Conservation (phyloP, 2,113 vertebrate species). For the Gasterosteus aculeatus region DNA sequence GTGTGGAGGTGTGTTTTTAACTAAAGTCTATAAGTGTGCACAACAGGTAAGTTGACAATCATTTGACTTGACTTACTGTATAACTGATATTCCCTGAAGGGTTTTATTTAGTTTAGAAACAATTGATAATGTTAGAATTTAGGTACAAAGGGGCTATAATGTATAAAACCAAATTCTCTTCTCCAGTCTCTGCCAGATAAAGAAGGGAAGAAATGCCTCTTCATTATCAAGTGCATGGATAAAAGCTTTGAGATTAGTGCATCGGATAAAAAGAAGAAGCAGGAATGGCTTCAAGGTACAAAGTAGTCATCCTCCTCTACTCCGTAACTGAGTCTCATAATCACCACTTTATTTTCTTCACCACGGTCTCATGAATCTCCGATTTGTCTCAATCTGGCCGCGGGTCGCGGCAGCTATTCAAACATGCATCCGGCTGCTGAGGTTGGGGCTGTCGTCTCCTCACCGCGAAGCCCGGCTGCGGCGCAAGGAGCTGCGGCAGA, state of each 20-base stretch:
- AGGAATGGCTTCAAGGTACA: conserved; percentile 96
- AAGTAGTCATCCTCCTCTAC: background rate
- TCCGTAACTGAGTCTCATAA: background rate
- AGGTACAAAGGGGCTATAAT: background rate
- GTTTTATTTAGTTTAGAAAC: background rate
- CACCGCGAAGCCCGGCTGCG: conserved; percentile 90
- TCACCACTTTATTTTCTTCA: background rate
- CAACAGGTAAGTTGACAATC: background rate
- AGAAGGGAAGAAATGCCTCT: conserved; percentile 95
- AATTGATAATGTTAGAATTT: background rate
- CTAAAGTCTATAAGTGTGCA: background rate
- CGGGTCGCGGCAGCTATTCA: conserved; percentile 85
- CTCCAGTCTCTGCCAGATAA: conserved; percentile 91
- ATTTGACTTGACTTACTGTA: background rate
- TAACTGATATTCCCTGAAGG: background rate
- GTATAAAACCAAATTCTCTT: conserved; percentile 25
- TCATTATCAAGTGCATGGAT: conserved; percentile 91
- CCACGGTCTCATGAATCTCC: background rate
- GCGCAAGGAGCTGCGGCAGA: conserved; percentile 88
- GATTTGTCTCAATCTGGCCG: background rate
- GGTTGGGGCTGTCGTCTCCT: conserved; percentile 85
- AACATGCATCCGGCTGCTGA: conserved; percentile 85
- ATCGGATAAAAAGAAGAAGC: conserved; percentile 97
- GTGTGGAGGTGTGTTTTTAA: conserved; percentile 85
- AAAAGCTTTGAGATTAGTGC: conserved; percentile 95